Base-by-base conservation (phyloP, 2,797 vertebrate species). In the Mus caroli region DNA sequence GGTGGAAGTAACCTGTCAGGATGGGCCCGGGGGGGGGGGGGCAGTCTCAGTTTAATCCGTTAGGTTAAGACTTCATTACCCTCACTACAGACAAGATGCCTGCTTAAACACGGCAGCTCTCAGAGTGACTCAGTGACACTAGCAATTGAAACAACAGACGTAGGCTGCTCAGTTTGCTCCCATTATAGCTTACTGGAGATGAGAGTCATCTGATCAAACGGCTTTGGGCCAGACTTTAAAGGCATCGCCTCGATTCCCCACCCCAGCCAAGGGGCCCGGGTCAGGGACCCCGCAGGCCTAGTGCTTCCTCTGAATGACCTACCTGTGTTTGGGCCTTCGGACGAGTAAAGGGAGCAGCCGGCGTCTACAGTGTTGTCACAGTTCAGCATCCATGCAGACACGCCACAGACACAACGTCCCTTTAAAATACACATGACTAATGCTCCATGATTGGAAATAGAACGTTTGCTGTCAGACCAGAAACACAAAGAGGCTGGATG, bases 31-130 rank as follows among this genome's bases (percentile, higher is more conserved):
- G 92, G 60, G 54, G 87, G 96, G 40, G 92, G 60, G 54, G 87
- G 82, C 79, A 31, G 43, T 50, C 71, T 91, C 97, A 43, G 91
- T 96, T 97, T 95, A 96, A 96, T 58, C 69, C 13, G 96, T 94
- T 95, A 46, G 1, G 15, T 54, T 24, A 37, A 76, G 84, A 76
- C 71, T 97, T 94, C 34, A 58, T 67, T 83, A 88, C 37, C 76
- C 95, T 97, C 79, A 95, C 67, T 92, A 82, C 7, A 43, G 34
- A 7, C 14, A 82, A 94, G 87, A 94, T 14, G 54, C 1, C 85
- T 92, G 9, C 62, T 86, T 14, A 82, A 1, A 90, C 87, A 82
- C 52, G 52, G 93, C 8, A n/a, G 26, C 40, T 94, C 96, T 96
- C 86, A 79, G 62, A 96, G 86, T 24, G 94, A 95, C 95, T n/a